These are phyloP conservation scores for Sminthurinus aureus DNA, from an alignment of 2,888 invertebrate genomes.

Conservation along the genomic window DNA sequence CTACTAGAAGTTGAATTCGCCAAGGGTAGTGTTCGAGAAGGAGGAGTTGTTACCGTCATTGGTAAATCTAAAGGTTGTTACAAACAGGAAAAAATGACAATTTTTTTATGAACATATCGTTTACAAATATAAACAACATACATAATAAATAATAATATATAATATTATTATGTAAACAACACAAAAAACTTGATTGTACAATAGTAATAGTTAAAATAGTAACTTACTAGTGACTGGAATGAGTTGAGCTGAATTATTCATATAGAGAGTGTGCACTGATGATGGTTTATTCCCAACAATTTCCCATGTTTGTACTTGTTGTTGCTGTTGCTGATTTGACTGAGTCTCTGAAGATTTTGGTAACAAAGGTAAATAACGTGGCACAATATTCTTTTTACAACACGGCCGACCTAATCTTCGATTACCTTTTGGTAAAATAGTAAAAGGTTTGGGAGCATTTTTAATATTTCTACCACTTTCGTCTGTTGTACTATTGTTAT, in stretches of 20 bases:
- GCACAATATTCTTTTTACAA: slow-evolving; percentile 75
- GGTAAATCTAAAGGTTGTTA: background rate
- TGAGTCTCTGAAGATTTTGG: slow-evolving; percentile 64
- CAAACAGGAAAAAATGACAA: too few species aligned
- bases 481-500: background rate
- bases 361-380: slow-evolving; percentile 71
- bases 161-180: too few species aligned
- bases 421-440: slow-evolving; percentile 59
- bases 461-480: slow-evolving; percentile 29
- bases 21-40: background rate
- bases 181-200: too few species aligned
- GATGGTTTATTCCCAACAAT: slow-evolving; percentile 27
- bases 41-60: background rate
- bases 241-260: slow-evolving; percentile 30
- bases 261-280: slow-evolving; percentile 28
- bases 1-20: background rate
- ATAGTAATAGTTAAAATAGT: background rate
- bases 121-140: too few species aligned
- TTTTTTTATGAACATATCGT: too few species aligned
- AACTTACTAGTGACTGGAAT: slow-evolving; percentile 39
- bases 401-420: slow-evolving; percentile 64
- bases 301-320: slow-evolving; percentile 24
- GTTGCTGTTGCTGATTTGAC: slow-evolving; percentile 11
- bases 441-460: slow-evolving; percentile 55
- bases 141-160: too few species aligned